These are phyloP conservation scores for Dasypus novemcinctus DNA, from an alignment of 2,113 vertebrate genomes.

Conservation along the genomic window DNA sequence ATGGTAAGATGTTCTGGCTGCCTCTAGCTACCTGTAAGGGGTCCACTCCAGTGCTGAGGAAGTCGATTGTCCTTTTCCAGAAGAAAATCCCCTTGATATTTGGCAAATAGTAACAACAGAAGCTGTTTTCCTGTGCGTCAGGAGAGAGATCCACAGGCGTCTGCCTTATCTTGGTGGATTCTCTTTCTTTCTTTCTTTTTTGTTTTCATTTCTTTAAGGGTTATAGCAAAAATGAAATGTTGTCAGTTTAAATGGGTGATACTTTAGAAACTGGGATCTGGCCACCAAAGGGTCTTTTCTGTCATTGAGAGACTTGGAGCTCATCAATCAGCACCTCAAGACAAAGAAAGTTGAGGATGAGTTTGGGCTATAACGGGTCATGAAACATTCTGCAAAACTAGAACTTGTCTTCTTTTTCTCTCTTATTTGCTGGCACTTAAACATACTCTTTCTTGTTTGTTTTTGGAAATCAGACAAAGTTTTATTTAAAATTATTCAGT, in stretches of 20 bases:
- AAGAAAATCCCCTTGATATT: background rate
- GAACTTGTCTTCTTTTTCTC: background rate
- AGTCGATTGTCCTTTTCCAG: background rate
- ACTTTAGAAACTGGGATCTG: conserved; percentile 14
- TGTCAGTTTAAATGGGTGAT: background rate
- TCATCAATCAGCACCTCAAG: background rate
- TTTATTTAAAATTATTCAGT: conserved; percentile 21
- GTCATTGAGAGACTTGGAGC: background rate
- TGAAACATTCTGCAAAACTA: background rate
- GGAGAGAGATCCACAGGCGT: background rate
- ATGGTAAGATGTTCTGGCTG: background rate
- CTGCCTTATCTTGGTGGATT: background rate
- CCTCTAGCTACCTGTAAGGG: conserved; percentile 48
- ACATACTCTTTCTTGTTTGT: background rate
- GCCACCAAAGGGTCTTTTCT: background rate
- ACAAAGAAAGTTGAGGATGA: background rate
- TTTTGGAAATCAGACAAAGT: background rate
- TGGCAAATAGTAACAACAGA: background rate
- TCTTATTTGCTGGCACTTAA: background rate
- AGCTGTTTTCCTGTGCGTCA: background rate
- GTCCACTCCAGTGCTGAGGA: background rate
- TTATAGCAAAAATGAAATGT: background rate
- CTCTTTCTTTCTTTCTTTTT: background rate
- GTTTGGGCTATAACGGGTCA: background rate
- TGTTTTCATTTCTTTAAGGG: background rate